These are phyloP conservation scores for Sclerodermus sp. DNA, from an alignment of 2,888 invertebrate species.

Conservation along the genomic window DNA sequence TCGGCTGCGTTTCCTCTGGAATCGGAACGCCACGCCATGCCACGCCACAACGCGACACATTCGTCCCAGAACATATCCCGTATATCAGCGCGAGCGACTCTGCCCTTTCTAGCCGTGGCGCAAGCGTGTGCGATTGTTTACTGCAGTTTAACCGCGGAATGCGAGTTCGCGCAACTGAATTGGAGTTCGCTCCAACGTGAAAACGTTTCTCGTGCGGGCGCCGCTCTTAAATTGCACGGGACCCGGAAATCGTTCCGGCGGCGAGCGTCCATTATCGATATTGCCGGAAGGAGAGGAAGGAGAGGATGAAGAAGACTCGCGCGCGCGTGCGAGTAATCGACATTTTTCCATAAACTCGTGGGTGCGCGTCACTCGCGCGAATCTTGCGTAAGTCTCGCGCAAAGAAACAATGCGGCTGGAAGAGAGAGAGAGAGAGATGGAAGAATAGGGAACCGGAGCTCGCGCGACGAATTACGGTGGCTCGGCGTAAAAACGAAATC, in stretches of 20 bases:
- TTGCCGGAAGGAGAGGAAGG: constrained; percentile 15
- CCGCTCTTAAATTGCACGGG: constrained; percentile 19
- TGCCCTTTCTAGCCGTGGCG: constrained; percentile 5
- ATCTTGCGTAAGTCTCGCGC: too few species aligned
- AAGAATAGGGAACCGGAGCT: too few species aligned
- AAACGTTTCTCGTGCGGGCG: constrained; percentile 8
- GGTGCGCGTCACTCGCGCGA: too few species aligned
- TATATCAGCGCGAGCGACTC: constrained; percentile 11
- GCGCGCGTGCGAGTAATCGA: too few species aligned
- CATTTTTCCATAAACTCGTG: too few species aligned
- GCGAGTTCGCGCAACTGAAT: constrained; percentile 24
- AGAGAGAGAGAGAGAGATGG: not conserved
- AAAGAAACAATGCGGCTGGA: constrained; percentile 3
- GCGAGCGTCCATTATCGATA: constrained; percentile 13
- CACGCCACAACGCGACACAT: not conserved
- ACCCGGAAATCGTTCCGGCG: constrained; percentile 15
- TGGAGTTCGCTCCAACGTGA: constrained; percentile 20
- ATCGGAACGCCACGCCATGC: too few species aligned
- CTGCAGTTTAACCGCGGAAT: constrained; percentile 20
- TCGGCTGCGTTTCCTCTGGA: too few species aligned
- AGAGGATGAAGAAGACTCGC: too few species aligned
- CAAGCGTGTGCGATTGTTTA: constrained; percentile 25
- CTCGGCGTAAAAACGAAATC: too few species aligned
- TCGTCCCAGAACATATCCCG: not conserved
- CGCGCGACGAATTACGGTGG: too few species aligned